Evolutionary conservation across 92 coral and sea anemone species (phyloP).

Genomic region (Porites rus): DNA sequence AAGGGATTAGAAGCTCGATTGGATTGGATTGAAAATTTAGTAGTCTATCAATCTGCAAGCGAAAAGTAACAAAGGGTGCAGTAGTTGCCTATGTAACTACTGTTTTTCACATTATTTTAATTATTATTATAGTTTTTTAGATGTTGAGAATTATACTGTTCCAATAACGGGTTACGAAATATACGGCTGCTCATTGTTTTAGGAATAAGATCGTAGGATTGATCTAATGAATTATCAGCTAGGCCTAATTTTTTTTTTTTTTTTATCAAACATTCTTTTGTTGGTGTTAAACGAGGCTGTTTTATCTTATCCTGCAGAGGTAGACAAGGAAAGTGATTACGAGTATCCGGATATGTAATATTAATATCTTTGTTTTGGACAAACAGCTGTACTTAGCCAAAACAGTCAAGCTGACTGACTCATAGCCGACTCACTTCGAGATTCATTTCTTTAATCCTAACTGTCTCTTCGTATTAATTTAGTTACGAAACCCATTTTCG

Average conservation of each 20-base stretch:
- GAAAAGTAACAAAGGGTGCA: too few relatives aligned
- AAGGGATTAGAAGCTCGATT: too few relatives aligned
- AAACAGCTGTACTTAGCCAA: not conserved
- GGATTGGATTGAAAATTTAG: too few relatives aligned
- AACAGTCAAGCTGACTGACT: not conserved
- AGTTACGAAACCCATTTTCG: not conserved
- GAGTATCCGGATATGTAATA: not conserved
- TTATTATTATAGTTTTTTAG: too few relatives aligned
- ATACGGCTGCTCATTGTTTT: too few relatives aligned
- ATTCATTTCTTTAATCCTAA: too few relatives aligned
- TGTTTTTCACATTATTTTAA: too few relatives aligned
- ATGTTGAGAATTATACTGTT: too few relatives aligned
- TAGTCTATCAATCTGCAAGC: too few relatives aligned
- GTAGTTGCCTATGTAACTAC: too few relatives aligned
- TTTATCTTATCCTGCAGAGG: not conserved
- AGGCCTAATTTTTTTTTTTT: not conserved
- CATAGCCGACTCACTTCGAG: not conserved
- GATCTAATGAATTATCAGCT: not conserved
- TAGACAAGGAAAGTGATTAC: not conserved
- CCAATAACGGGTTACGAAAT: too few relatives aligned
- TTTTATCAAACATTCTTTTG: not conserved
- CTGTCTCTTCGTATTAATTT: not conserved
- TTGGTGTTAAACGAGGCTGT: not conserved
- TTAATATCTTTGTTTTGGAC: not conserved
- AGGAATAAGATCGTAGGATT: too few relatives aligned